These are phyloP conservation scores for Macroteleia sp. DNA, from an alignment of 2,888 invertebrate genomes.

Conservation along the genomic window DNA sequence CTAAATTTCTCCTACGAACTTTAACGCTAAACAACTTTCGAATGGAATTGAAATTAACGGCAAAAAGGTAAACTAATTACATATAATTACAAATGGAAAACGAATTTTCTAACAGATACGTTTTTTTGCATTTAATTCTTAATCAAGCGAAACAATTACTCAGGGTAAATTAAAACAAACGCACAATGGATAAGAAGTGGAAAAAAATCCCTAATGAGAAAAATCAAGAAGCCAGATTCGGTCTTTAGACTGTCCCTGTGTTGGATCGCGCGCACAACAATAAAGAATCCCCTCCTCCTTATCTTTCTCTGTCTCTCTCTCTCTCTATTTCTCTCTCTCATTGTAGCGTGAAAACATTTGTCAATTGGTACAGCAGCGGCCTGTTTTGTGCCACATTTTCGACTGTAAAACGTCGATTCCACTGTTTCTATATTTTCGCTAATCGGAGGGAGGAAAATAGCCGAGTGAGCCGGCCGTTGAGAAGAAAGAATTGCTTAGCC, in stretches of 20 bases:
- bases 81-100: constrained; percentile 27
- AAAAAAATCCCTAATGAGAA: constrained; percentile 38
- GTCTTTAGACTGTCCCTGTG: constrained; percentile 19
- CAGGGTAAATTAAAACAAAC: constrained; percentile 50
- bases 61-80: constrained; percentile 20
- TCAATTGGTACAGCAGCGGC: constrained; percentile 27
- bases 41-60: constrained; percentile 28
- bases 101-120: constrained; percentile 16
- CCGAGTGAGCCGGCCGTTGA: constrained; percentile 59
- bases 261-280: constrained; percentile 17
- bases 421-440: constrained; percentile 71
- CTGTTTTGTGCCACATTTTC: constrained; percentile 39
- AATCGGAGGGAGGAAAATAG: constrained; percentile 38
- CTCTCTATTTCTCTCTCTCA: no score
- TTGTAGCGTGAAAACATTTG: constrained; percentile 34
- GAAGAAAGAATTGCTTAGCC: constrained; percentile 79
- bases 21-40: no score
- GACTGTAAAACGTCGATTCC: constrained; percentile 70
- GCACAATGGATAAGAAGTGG: constrained; percentile 19
- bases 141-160: constrained; percentile 51
- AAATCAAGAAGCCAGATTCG: constrained; percentile 45
- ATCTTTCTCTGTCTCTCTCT: no score
- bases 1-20: no score
- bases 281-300: not conserved
- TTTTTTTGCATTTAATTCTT: constrained; percentile 35